Evolutionary conservation across 1,140 invertebrate species (phyloP).

Genomic region (Pygmarrhopalites habei): DNA sequence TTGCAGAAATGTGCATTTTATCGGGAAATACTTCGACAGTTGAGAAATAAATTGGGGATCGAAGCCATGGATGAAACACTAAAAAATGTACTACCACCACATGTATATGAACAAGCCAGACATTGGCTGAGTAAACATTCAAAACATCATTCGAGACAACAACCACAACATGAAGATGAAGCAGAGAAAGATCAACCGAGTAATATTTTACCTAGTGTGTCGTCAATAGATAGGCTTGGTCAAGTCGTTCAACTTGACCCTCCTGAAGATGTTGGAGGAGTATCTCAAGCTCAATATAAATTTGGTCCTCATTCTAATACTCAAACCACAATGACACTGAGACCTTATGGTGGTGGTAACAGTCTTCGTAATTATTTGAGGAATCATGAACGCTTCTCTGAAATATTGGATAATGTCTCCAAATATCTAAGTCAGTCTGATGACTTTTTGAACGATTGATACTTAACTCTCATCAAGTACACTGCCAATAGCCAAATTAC

Average conservation of each 20-base stretch:
- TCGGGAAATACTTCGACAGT: not conserved
- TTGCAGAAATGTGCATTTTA: slow-evolving; percentile 8
- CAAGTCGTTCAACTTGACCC: not conserved
- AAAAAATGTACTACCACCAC: not conserved
- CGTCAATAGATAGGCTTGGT: not conserved
- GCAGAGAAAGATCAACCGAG: not conserved
- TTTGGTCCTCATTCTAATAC: not conserved
- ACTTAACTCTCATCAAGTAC: not conserved
- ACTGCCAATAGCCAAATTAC: not conserved
- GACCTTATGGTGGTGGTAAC: too few relatives aligned
- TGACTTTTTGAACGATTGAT: too few relatives aligned
- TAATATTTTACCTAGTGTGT: not conserved
- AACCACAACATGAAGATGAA: not conserved
- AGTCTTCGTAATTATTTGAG: not conserved
- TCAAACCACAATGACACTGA: not conserved
- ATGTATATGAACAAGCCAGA: slow-evolving; percentile 1
- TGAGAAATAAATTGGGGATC: not conserved
- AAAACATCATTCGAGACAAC: not conserved
- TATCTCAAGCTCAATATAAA: not conserved
- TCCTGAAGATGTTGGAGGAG: not conserved
- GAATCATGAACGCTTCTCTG: slow-evolving; percentile 6
- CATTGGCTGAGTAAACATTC: not conserved
- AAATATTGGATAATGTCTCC: too few relatives aligned
- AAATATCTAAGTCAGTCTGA: too few relatives aligned
- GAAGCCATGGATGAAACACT: not conserved